Conservation (phyloP, 1,140 invertebrate genomes). For the Andricus grossulariae region DNA sequence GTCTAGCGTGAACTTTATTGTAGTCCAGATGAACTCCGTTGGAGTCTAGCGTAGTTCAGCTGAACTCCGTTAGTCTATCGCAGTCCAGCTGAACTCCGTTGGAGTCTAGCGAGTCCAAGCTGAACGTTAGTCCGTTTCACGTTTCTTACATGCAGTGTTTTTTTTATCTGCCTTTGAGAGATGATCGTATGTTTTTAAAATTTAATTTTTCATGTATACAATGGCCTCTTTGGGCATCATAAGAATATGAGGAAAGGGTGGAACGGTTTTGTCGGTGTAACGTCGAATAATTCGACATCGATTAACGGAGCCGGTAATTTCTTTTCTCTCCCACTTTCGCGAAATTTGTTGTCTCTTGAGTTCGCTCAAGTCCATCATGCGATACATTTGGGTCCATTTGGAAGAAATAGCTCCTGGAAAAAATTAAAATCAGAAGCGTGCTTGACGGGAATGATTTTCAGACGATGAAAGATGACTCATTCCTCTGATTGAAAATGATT, state of each 20-base stretch:
- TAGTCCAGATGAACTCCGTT: too few relatives aligned
- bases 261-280: slow-evolving; percentile 14
- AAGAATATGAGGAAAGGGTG: slow-evolving; percentile 17
- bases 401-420: slow-evolving; percentile 70
- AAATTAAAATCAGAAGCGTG: slow-evolving; percentile 63
- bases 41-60: too few relatives aligned
- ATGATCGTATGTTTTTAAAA: too few relatives aligned
- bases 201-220: slow-evolving; percentile 5
- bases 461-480: slow-evolving; percentile 26
- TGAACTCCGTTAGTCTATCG: too few relatives aligned
- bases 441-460: too few relatives aligned
- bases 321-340: slow-evolving; percentile 69
- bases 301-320: slow-evolving; percentile 42
- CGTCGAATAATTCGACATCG: slow-evolving; percentile 19
- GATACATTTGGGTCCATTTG: slow-evolving; percentile 67
- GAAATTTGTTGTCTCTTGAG: slow-evolving; percentile 69
- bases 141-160: too few relatives aligned
- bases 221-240: background rate
- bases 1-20: too few relatives aligned
- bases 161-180: too few relatives aligned
- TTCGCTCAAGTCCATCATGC: slow-evolving; percentile 69
- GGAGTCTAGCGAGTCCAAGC: too few relatives aligned
- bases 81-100: too few relatives aligned
- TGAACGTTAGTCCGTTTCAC: too few relatives aligned
- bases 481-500: background rate